Percentiles rank a stretch among this genome's conserved stretches.
Evolutionary conservation across 2,888 invertebrate species (phyloP).

Genomic region (Trissolcus brochymenae): DNA sequence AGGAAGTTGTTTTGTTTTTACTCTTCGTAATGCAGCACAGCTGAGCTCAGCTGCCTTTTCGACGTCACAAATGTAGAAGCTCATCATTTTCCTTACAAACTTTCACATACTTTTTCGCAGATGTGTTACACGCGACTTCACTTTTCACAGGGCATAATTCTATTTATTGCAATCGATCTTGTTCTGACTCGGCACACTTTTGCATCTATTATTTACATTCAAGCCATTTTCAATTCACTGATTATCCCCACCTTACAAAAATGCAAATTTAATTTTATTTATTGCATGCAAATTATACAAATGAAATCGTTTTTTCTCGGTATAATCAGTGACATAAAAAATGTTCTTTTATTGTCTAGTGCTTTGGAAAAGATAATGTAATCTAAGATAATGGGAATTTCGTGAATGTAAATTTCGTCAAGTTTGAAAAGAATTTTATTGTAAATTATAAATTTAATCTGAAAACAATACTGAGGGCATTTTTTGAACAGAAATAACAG

Average conservation of each 20-base stretch:
- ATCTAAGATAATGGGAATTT: background rate
- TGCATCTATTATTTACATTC: too few relatives aligned
- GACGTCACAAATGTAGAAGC: constrained; percentile 27
- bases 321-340: background rate
- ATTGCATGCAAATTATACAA: too few relatives aligned
- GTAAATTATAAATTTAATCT: background rate
- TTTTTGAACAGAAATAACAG: constrained; percentile 39
- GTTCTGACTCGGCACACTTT: too few relatives aligned
- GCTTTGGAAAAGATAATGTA: background rate
- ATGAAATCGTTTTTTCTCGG: too few relatives aligned
- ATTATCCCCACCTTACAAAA: too few relatives aligned
- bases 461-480: constrained; percentile 29
- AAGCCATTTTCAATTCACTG: too few relatives aligned
- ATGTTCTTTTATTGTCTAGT: background rate
- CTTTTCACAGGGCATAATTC: constrained; percentile 12
- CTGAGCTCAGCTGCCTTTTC: constrained; percentile 18
- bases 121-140: constrained; percentile 29
- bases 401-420: background rate
- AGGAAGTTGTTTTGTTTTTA: background rate
- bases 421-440: background rate
- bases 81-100: constrained; percentile 35
- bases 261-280: too few relatives aligned
- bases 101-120: constrained; percentile 35
- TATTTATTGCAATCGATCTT: too few relatives aligned
- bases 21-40: background rate